phyloP scores from a whole-genome alignment of 2,888 invertebrate species.

The Celastrina argiolus region DNA sequence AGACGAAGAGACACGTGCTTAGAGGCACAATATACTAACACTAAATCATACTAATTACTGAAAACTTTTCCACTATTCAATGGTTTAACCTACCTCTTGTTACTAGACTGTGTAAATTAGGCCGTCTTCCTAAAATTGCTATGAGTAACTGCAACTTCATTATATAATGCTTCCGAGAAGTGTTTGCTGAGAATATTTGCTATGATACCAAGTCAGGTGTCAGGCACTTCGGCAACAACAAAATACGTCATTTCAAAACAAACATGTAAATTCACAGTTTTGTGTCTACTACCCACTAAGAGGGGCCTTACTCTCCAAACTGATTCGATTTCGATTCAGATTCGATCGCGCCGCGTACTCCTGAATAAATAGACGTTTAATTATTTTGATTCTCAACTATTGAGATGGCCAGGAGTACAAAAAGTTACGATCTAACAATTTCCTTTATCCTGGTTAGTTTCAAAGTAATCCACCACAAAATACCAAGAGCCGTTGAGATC shows the following conservation, averaged over 20 bases:
- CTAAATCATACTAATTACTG: neutral
- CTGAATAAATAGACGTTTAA: too few species aligned
- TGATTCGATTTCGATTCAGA: too few species aligned
- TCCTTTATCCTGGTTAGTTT: too few species aligned
- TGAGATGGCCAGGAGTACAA: too few species aligned
- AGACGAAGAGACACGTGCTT: neutral
- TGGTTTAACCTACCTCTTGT: neutral
- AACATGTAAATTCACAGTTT: neutral
- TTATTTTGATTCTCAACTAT: too few species aligned
- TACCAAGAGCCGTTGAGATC: too few species aligned
- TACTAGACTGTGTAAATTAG: neutral
- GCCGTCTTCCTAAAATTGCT: neutral
- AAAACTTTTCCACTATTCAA: neutral
- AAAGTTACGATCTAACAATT: too few species aligned
- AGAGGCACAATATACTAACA: neutral
- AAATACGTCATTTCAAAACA: slow-evolving; percentile 5
- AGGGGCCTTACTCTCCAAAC: too few species aligned
- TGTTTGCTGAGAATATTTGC: slow-evolving; percentile 37
- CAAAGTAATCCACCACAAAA: too few species aligned
- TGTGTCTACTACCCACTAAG: neutral
- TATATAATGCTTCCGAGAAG: neutral
- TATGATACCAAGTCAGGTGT: slow-evolving; percentile 37
- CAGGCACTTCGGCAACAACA: slow-evolving; percentile 30
- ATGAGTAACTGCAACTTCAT: slow-evolving; percentile 25
- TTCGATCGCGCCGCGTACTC: too few species aligned